Base-by-base conservation (phyloP, 2,888 invertebrate genomes). In the Adela reaumurella region DNA sequence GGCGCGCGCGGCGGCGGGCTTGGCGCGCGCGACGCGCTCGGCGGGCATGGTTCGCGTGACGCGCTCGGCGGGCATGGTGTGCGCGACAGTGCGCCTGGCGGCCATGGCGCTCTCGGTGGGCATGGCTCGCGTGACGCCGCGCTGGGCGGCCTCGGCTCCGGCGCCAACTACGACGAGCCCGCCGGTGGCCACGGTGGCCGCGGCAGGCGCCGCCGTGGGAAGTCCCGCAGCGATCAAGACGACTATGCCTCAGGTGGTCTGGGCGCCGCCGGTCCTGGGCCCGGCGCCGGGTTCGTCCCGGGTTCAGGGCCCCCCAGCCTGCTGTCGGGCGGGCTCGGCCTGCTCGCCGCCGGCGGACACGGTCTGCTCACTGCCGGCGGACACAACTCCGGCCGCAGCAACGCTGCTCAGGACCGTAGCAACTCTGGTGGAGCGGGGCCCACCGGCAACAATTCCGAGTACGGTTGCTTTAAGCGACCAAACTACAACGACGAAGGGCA, bases 401-500 rank as follows among this genome's bases (percentile, higher is more conserved):
- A 2, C 18, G 17, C 11, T 6, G 18, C 17, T 19, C 52, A 18
- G 41, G 3, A 4, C 45, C 54, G 54, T 46, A 43, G 56, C 48
- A 58, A 59, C 47, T 55, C 61, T 35, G 35, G 35, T 35, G 35
- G 35, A 14, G 11, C 5, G 35, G 35, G 35, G 11, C 35, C 14
- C 35, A 35, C 4, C 35, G 14, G 14, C 35, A 14, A 35, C 8
- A 14, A 35, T 14, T 14, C 35, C 35, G 11, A 35, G 61, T 51
- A 62, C 62, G 54, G 63, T 66, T 43, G 70, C 64, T 58, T 70
- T 67, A 53, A 67, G 61, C 48, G 65, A 64, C 48, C 70, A 67
- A 61, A 67, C 64, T 51, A 45, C 20, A 14, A 19, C 45, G n/a
- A 45, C 17, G 41, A 41, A 17, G n/a, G 17, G 11, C n/a, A 35